A percentile compares a stretch with the other conserved stretches of the same genome.
Evolutionary conservation across 1,140 invertebrate genomes (phyloP).

Genomic region (Saccostrea cuccullata): DNA sequence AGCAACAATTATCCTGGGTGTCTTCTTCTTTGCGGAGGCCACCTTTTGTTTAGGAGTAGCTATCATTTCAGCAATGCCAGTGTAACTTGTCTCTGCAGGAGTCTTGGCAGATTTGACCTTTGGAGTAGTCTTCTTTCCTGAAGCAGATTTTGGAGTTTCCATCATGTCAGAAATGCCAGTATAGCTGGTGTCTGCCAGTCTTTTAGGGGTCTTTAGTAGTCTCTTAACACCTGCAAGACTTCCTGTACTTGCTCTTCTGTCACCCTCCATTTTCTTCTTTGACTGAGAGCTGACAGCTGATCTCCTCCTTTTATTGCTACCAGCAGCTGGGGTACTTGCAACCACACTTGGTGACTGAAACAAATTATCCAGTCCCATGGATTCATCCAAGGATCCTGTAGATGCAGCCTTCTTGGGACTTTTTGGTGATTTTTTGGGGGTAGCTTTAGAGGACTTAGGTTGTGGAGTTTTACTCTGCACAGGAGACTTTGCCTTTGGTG

Average conservation of each 20-base stretch:
- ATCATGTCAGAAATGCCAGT: conserved; percentile 51
- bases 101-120: conserved; percentile 33
- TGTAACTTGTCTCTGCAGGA: conserved; percentile 27
- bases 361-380: conserved; percentile 57
- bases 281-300: conserved; percentile 29
- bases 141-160: conserved; percentile 50
- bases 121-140: conserved; percentile 43
- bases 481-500: conserved; percentile 38
- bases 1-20: conserved; percentile 9
- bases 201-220: conserved; percentile 58
- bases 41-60: conserved; percentile 38
- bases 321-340: conserved; percentile 54
- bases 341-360: conserved; percentile 59
- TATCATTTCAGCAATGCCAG: conserved; percentile 20
- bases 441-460: background rate
- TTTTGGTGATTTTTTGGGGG: background rate
- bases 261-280: background rate
- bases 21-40: conserved; percentile 40
- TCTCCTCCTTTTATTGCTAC: conserved; percentile 24
- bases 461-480: background rate
- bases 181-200: conserved; percentile 43
- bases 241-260: conserved; percentile 45
- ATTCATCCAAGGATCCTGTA: conserved; percentile 39
- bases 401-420: background rate
- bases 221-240: conserved; percentile 51